Base-by-base conservation (phyloP, 2,797 vertebrate genomes). In the Sebastes dallii region DNA sequence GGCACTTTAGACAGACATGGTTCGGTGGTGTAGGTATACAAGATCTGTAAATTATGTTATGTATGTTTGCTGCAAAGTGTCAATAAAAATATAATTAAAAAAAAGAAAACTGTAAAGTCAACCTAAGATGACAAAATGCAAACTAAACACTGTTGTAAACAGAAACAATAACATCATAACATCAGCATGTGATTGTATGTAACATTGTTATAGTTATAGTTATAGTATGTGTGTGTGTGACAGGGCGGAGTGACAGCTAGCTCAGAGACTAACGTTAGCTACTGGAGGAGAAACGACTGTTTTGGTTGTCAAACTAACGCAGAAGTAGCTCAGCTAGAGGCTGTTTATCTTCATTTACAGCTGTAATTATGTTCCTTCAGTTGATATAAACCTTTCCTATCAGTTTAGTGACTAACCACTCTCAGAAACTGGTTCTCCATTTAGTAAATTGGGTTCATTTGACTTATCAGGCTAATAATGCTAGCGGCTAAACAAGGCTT, bases 401-500 rank as follows among this genome's bases (percentile, higher is more conserved):
- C 4, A 65, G 0, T 22, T 46, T 11, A 10, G 20, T 1, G n/a
- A 36, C 8, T 2, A 10, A 14, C n/a, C 36, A 8, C 10, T 22
- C 2, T 20, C 6, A 11, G 71, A 65, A 65, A 1, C 2, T 10
- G 18, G 39, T 42, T 42, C 25, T 70, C 54, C 69, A 54, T 54
- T 29, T 1, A 18, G 8, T 6, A 32, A 46, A 0, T 4, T 4
- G n/a, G 39, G 4, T 67, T 65, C 2, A 5, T 67, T 77, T 59
- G 3, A 61, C 46, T 29, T 78, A 76, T 70, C 54, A 42, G 22
- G 85, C 89, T 90, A 91, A 54, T 90, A 91, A 54, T 29, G 66
- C 74, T 92, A 92, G 91, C 89, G 64, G 88, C 89, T 92, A 92
- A 42, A 42, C 14, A 42, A 42, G 39, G 39, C 14, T 16, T 42